A percentile compares a stretch with the other conserved stretches of the same genome.
phyloP scores from a whole-genome alignment of 2,113 vertebrate species.

The Sigmodon hispidus region DNA sequence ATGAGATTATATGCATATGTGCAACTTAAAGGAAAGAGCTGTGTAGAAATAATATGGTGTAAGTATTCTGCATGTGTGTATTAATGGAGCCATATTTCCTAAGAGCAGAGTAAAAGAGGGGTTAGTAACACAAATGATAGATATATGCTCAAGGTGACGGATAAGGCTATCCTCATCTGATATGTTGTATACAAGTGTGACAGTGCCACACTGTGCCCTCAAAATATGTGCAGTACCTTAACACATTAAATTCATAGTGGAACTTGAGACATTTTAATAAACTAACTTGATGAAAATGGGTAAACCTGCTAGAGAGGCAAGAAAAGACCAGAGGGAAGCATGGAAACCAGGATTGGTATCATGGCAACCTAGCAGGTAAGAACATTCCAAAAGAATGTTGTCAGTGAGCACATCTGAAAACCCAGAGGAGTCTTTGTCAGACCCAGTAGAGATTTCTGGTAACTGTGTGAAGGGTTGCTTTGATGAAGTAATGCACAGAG shows the following conservation, averaged over 20 bases:
- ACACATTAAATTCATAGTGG: background rate
- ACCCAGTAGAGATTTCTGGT: background rate
- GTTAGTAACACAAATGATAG: background rate
- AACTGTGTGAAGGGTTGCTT: background rate
- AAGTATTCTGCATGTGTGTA: background rate
- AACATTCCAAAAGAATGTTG: background rate
- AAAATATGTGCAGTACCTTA: background rate
- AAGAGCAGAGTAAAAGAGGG: background rate
- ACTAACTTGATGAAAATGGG: background rate
- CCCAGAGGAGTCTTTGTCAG: background rate
- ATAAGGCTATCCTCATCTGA: background rate
- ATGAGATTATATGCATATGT: background rate
- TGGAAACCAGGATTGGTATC: background rate
- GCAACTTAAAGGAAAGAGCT: background rate
- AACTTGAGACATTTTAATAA: background rate
- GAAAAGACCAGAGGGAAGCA: background rate
- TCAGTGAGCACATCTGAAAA: background rate
- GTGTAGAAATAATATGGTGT: background rate
- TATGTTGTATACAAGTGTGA: background rate
- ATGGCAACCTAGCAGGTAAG: background rate
- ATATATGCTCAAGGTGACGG: background rate
- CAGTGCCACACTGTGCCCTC: background rate
- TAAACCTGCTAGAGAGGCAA: background rate
- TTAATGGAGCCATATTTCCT: background rate
- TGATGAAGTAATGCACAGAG: background rate